These are phyloP conservation scores for Drosophila multiciliata DNA, from an alignment of 2,888 invertebrate genomes.

Conservation along the genomic window DNA sequence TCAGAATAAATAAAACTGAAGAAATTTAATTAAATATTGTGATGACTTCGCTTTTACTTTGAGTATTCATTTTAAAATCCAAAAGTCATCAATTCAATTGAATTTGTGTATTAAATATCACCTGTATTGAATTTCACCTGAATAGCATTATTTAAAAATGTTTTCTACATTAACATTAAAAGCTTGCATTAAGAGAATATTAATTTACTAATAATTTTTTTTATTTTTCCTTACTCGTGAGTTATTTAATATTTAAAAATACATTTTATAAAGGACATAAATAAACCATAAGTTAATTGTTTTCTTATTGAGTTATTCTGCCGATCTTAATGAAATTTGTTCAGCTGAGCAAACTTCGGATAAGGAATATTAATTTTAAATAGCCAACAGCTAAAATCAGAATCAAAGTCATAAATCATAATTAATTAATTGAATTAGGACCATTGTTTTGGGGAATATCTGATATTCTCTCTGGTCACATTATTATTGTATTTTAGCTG, in stretches of 20 bases:
- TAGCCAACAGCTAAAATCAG: background rate
- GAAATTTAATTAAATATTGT: slow-evolving; percentile 17
- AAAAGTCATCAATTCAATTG: background rate
- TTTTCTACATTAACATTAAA: background rate
- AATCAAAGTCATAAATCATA: background rate
- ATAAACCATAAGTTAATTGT: background rate
- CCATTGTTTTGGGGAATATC: background rate
- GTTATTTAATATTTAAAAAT: background rate
- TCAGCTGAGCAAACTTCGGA: background rate
- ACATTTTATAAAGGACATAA: background rate
- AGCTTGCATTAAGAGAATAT: background rate
- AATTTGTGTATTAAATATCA: background rate
- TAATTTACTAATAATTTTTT: background rate
- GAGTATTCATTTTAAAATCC: background rate
- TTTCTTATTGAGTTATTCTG: background rate
- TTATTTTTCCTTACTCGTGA: background rate
- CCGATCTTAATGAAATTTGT: background rate
- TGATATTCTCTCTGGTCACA: background rate
- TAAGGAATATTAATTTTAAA: background rate
- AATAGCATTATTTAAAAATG: background rate
- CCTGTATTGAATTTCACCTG: background rate
- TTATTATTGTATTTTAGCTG: slow-evolving; percentile 8
- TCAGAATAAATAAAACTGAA: slow-evolving; percentile 1
- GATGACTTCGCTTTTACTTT: background rate
- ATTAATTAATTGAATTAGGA: background rate